A percentile compares a stretch with the other conserved stretches of the same genome.
phyloP scores from a whole-genome alignment of 2,797 vertebrate genomes.

The Acipenser ruthenus region DNA sequence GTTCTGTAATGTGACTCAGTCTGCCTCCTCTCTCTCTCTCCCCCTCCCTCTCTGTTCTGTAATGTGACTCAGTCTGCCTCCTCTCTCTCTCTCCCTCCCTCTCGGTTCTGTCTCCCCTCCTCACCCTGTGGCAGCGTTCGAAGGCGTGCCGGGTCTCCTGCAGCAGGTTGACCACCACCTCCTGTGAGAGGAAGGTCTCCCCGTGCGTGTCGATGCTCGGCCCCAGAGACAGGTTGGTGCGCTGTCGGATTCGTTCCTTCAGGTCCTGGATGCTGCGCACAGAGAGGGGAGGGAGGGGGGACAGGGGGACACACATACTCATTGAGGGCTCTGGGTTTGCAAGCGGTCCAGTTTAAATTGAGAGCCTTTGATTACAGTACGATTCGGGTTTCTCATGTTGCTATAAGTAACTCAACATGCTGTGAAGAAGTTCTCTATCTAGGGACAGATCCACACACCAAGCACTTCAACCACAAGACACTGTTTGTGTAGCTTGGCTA shows the following conservation, averaged over 20 bases:
- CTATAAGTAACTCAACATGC: background rate
- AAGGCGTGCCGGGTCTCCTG: slow-evolving; percentile 97
- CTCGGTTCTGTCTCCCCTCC: background rate
- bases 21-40: no score
- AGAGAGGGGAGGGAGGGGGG: slow-evolving; percentile 12
- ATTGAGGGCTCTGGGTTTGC: no score
- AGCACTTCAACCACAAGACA: no score
- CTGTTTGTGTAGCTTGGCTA: background rate
- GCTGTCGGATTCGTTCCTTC: slow-evolving; percentile 90
- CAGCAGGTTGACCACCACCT: slow-evolving; percentile 92
- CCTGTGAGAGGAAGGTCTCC: slow-evolving; percentile 93
- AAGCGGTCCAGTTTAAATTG: no score
- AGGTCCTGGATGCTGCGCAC: slow-evolving; percentile 85
- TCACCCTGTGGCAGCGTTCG: slow-evolving; percentile 93
- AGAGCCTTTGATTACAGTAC: no score
- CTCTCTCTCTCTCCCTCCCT: no score
- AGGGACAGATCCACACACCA: background rate
- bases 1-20: no score
- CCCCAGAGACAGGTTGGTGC: slow-evolving; percentile 85
- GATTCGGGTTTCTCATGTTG: no score
- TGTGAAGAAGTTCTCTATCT: background rate
- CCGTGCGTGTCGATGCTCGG: slow-evolving; percentile 95
- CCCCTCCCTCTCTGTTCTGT: no score
- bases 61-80: no score
- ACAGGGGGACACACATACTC: no score